Evolutionary conservation across 2,888 invertebrate species (phyloP).

Genomic region (Acleris cristana): DNA sequence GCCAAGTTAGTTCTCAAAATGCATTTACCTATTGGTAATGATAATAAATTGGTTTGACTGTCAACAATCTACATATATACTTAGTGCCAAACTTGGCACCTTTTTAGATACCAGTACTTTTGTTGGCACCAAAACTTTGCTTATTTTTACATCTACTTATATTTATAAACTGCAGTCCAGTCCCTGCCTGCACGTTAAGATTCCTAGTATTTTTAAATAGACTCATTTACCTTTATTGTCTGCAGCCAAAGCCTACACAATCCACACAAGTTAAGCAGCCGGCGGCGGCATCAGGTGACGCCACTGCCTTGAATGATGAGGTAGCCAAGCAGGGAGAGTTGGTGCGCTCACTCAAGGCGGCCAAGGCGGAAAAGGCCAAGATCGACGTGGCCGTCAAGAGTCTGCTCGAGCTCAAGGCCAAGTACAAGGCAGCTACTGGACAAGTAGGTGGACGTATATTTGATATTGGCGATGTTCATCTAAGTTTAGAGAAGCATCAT

Average conservation of each 20-base stretch:
- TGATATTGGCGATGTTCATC: neutral
- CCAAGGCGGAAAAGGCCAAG: constrained; percentile 79
- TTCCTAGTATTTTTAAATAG: neutral
- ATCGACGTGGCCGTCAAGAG: constrained; percentile 75
- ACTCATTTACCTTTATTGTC: constrained; percentile 36
- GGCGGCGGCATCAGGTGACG: constrained; percentile 43
- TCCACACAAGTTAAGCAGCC: constrained; percentile 53
- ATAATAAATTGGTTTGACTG: no score
- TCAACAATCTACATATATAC: no score
- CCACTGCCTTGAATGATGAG: constrained; percentile 59
- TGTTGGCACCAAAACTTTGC: no score
- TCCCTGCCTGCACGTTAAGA: no score
- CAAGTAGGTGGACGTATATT: constrained; percentile 55
- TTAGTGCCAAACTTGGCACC: no score
- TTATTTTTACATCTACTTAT: no score
- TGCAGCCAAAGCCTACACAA: constrained; percentile 62
- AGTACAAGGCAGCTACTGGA: constrained; percentile 85
- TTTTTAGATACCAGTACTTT: no score
- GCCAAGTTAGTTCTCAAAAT: no score
- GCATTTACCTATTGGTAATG: no score
- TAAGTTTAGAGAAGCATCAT: no score
- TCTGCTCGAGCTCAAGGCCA: constrained; percentile 87
- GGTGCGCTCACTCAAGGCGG: constrained; percentile 87
- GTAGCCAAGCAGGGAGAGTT: constrained; percentile 86
- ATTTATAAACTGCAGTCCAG: no score